A percentile compares a stretch with the other conserved stretches of the same genome.
Evolutionary conservation across 2,113 vertebrate genomes (phyloP).

Genomic region (Nanger granti): DNA sequence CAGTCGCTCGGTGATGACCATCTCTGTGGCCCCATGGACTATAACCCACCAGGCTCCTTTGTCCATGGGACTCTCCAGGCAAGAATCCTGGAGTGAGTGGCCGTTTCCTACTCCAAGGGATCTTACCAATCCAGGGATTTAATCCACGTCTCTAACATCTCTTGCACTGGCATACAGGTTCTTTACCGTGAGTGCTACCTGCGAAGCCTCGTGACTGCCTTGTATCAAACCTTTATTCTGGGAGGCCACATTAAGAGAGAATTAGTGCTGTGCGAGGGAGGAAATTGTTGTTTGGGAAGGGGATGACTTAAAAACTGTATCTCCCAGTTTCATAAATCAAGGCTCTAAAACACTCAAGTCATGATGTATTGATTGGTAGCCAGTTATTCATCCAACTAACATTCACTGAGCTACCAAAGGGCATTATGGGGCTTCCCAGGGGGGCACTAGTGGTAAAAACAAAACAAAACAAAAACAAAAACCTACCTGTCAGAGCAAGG

Average conservation of each 20-base stretch:
- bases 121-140: not conserved
- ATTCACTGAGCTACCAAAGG: not conserved
- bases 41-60: not conserved
- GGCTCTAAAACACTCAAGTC: not conserved
- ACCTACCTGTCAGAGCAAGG: not conserved
- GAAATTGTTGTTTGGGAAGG: not conserved
- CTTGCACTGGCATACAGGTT: not conserved
- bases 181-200: not conserved
- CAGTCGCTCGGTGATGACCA: not conserved
- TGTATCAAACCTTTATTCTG: not conserved
- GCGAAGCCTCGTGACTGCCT: not conserved
- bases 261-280: not conserved
- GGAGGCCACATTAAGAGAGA: not conserved
- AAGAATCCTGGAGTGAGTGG: not conserved
- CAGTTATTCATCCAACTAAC: not conserved
- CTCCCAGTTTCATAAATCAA: slow-evolving; percentile 22
- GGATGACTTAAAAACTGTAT: not conserved
- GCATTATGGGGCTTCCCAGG: not conserved
- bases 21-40: not conserved
- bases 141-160: not conserved
- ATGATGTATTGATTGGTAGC: not conserved
- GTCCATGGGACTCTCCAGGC: not conserved
- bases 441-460: not conserved
- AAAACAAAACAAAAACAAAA: not conserved
- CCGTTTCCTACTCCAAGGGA: not conserved